Evolutionary conservation across 2,888 invertebrate genomes (phyloP).

Genomic region (Trachelus troglodyta): DNA sequence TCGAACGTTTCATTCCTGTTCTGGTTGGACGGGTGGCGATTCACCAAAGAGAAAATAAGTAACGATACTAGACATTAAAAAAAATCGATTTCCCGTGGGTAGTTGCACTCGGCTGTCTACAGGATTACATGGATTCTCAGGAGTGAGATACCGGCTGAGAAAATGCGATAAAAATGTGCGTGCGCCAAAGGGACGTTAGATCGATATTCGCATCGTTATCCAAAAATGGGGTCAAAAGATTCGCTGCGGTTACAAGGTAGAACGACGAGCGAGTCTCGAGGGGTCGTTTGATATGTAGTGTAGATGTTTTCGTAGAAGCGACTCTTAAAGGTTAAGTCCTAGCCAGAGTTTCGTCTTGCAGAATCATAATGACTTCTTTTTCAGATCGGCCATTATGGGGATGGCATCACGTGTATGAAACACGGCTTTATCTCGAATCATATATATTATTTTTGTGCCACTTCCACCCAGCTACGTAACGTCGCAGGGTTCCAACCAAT

Average conservation of each 20-base stretch:
- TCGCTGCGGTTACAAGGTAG: slow-evolving; percentile 21
- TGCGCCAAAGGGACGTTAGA: slow-evolving; percentile 5
- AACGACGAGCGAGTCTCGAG: slow-evolving; percentile 13
- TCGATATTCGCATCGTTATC: slow-evolving; percentile 34
- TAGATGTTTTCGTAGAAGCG: background rate
- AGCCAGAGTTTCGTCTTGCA: background rate
- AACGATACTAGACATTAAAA: background rate
- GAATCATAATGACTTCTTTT: slow-evolving; percentile 1
- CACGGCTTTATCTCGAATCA: background rate
- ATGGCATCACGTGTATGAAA: background rate
- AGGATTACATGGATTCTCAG: background rate
- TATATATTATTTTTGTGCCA: background rate
- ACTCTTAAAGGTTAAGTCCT: background rate
- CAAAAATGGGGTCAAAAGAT: slow-evolving; percentile 23
- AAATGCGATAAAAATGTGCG: background rate
- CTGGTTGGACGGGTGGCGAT: slow-evolving; percentile 28
- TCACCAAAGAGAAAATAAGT: background rate
- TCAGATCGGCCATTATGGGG: background rate
- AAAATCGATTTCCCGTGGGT: background rate
- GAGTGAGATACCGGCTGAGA: background rate
- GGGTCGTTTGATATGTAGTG: background rate
- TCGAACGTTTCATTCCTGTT: background rate
- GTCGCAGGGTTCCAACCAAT: background rate
- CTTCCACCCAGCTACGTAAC: background rate
- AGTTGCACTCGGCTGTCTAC: background rate